Percentiles rank a stretch among this genome's conserved stretches.
phyloP scores from a whole-genome alignment of 2,797 vertebrate genomes.

The Acridotheres tristis region DNA sequence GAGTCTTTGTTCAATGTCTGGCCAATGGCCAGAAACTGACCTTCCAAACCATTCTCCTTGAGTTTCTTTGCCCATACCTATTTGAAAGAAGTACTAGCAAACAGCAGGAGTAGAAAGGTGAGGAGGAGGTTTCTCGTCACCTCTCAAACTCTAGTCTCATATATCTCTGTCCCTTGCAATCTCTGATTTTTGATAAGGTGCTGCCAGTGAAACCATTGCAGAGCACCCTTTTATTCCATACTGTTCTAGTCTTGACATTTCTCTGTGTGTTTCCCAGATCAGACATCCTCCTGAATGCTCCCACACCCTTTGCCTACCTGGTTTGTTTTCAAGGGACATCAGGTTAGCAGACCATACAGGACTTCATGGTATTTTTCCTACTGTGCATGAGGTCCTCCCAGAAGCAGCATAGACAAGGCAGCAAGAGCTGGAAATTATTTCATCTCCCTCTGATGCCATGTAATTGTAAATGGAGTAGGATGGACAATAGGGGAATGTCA shows the following conservation, averaged over 20 bases:
- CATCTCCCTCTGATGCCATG: neutral
- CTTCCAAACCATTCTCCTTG: neutral
- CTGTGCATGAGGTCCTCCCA: neutral
- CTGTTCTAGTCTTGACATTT: neutral
- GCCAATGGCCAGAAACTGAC: neutral
- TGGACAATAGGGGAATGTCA: neutral
- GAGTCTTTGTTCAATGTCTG: neutral
- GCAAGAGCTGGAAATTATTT: neutral
- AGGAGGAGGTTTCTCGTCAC: neutral
- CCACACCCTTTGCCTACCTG: neutral
- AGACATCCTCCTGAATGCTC: neutral
- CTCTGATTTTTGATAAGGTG: neutral
- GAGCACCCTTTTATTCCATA: neutral
- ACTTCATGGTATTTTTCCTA: neutral
- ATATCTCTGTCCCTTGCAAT: neutral
- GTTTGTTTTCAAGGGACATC: neutral
- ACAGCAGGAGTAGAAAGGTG: neutral
- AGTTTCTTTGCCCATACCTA: neutral
- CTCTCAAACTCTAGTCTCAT: neutral
- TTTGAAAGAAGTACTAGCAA: neutral
- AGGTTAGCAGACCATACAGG: neutral
- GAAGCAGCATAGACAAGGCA: neutral
- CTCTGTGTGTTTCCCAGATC: neutral
- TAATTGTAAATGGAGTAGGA: neutral
- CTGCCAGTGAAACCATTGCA: neutral